A percentile compares a stretch with the other conserved stretches of the same genome.
phyloP scores from a whole-genome alignment of 2,888 invertebrate genomes.

The Strigamia crassipes region DNA sequence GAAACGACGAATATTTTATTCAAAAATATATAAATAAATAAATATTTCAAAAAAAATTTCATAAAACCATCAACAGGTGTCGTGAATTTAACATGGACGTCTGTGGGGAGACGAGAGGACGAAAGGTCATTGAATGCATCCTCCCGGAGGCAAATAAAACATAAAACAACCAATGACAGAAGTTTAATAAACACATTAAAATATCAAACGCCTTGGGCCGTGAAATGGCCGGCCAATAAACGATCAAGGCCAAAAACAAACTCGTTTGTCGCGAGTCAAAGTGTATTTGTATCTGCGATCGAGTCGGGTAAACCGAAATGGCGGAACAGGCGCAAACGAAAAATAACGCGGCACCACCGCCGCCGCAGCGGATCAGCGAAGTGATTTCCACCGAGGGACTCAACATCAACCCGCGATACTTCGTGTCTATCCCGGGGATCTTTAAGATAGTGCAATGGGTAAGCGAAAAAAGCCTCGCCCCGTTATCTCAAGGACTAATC shows the following conservation, averaged over 20 bases:
- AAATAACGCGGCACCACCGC: not conserved
- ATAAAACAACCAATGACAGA: not conserved
- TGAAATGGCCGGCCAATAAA: not conserved
- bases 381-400: not conserved
- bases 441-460: not conserved
- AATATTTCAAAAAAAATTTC: not conserved
- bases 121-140: not conserved
- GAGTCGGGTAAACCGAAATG: not conserved
- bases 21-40: too few species aligned
- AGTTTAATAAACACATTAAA: not conserved
- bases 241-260: not conserved
- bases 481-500: not conserved
- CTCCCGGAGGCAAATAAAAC: not conserved
- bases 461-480: not conserved
- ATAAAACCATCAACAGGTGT: too few species aligned
- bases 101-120: not conserved
- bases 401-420: not conserved
- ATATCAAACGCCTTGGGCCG: not conserved
- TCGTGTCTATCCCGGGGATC: not conserved
- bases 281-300: not conserved
- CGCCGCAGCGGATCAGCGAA: not conserved
- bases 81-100: too few species aligned
- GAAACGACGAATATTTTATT: too few species aligned
- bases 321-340: not conserved
- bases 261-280: not conserved